Conservation (phyloP, 1,140 invertebrate genomes). For the Eciton burchellii region DNA sequence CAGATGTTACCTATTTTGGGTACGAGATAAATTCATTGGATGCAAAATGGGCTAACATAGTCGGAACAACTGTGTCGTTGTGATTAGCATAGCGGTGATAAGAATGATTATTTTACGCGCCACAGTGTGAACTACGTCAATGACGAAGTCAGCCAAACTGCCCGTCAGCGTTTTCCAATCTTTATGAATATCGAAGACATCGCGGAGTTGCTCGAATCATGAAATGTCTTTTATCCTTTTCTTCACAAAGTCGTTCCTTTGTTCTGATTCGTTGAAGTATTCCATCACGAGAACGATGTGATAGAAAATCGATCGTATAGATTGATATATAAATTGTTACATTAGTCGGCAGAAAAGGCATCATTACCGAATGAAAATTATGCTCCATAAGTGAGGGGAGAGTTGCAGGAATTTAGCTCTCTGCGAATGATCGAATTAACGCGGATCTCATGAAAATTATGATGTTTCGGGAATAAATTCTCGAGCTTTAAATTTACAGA, state of each 20-base stretch:
- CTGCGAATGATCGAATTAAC: slow-evolving; percentile 22
- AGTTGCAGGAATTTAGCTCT: slow-evolving; percentile 32
- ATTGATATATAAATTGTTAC: background rate
- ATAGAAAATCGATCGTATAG: background rate
- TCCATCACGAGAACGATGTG: background rate
- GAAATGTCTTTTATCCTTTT: background rate
- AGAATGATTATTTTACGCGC: slow-evolving; percentile 49
- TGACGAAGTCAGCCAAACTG: slow-evolving; percentile 8
- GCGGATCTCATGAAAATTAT: background rate
- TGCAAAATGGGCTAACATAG: slow-evolving; percentile 33
- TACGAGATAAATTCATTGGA: slow-evolving; percentile 59
- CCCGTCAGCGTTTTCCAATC: slow-evolving; percentile 11
- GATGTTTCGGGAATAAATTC: slow-evolving; percentile 21
- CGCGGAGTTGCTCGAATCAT: background rate
- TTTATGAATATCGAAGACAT: background rate
- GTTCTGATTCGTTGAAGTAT: background rate
- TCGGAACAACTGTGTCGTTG: slow-evolving; percentile 31
- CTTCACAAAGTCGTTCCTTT: background rate
- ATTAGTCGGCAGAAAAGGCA: background rate
- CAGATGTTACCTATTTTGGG: background rate
- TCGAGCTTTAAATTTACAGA: slow-evolving; percentile 32
- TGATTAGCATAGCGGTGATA: slow-evolving; percentile 67
- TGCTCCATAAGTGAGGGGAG: background rate
- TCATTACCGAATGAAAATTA: slow-evolving; percentile 27
- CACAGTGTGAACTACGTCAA: slow-evolving; percentile 31